These are phyloP conservation scores for Gastrophysa polygoni DNA, from an alignment of 2,888 invertebrate genomes.

Conservation along the genomic window DNA sequence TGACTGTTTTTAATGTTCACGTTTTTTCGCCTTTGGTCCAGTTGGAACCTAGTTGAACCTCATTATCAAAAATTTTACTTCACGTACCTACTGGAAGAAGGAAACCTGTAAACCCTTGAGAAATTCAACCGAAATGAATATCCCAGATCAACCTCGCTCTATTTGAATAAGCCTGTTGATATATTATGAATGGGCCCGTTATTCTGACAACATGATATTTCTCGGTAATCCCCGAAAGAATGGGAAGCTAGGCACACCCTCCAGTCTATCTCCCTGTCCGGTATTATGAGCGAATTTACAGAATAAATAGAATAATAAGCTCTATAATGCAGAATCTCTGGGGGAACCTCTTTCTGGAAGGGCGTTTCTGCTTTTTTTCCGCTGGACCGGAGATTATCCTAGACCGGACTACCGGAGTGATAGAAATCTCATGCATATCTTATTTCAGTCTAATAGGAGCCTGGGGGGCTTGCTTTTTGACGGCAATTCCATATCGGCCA, in stretches of 20 bases:
- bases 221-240: slow-evolving; percentile 9
- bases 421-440: slow-evolving; percentile 38
- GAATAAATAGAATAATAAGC: slow-evolving; percentile 37
- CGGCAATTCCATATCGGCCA: neutral
- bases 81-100: no score
- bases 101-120: no score
- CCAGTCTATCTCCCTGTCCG: slow-evolving; percentile 1
- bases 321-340: slow-evolving; percentile 33
- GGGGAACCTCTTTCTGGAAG: no score
- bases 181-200: neutral
- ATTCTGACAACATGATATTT: slow-evolving; percentile 6
- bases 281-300: slow-evolving; percentile 34
- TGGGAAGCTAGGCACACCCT: slow-evolving; percentile 6
- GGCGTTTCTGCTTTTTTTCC: slow-evolving; percentile 25
- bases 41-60: no score
- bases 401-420: slow-evolving; percentile 26
- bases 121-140: no score
- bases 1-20: no score
- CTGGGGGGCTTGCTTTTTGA: slow-evolving; percentile 26
- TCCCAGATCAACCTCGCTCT: neutral
- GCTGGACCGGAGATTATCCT: slow-evolving; percentile 27
- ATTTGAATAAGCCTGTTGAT: neutral
- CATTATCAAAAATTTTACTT: no score
- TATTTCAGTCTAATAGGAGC: slow-evolving; percentile 36
- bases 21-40: no score